These are phyloP conservation scores for Sinotaia quadrata DNA, from an alignment of 2,888 invertebrate genomes.

Conservation along the genomic window DNA sequence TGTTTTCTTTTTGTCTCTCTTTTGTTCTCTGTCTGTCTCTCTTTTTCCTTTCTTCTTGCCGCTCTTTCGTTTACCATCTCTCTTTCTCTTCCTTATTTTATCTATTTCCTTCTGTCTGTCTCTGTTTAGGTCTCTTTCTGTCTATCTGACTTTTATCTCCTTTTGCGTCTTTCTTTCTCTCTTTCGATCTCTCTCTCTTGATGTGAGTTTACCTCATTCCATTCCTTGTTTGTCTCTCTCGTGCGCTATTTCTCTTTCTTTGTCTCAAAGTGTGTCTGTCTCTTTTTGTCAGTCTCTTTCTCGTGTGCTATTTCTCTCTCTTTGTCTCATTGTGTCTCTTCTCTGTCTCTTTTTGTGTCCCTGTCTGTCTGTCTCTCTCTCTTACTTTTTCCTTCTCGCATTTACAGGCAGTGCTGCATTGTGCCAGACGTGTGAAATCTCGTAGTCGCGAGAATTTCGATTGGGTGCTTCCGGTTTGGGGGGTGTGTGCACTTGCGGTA, in stretches of 20 bases:
- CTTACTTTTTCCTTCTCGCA: too few relatives aligned
- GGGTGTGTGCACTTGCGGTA: too few relatives aligned
- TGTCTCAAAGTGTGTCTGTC: neutral
- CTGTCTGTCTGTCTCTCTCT: too few relatives aligned
- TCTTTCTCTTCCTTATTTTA: neutral
- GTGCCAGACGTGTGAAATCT: too few relatives aligned
- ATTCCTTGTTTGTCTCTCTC: neutral
- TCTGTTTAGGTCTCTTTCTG: neutral
- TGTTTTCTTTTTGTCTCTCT: neutral
- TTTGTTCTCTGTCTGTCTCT: neutral
- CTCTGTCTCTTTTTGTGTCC: neutral
- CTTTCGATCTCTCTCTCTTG: neutral
- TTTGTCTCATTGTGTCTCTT: neutral
- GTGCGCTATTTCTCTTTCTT: neutral
- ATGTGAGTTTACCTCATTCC: neutral
- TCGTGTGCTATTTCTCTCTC: neutral
- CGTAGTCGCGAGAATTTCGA: too few relatives aligned
- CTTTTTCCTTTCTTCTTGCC: constrained; percentile 3
- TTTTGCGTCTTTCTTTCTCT: neutral
- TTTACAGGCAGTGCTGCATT: too few relatives aligned
- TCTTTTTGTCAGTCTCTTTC: neutral
- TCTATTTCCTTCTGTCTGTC: neutral
- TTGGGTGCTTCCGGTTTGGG: too few relatives aligned
- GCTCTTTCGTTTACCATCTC: neutral
- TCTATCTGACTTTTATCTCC: neutral